Evolutionary conservation across 2,888 invertebrate genomes (phyloP), one percentile per base, ranked within the genome.

Genomic region (Andrena bucephala): DNA sequence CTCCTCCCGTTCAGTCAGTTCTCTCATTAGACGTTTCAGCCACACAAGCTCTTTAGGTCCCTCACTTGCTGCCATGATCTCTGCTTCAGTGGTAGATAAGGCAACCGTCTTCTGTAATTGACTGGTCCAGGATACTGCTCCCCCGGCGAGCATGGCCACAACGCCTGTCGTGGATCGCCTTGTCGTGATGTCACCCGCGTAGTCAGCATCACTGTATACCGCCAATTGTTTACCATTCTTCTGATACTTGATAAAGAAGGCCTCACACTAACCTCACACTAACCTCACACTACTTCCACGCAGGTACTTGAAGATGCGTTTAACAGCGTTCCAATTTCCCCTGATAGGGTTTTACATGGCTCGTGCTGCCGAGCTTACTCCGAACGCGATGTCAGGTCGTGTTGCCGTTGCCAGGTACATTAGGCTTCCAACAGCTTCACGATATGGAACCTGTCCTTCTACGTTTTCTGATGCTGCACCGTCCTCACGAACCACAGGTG

Each of bases 111-210:
- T 31, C 2, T 69, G 68, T 7, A 52, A 4, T 5, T 69, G 52
- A 42, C 68, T 69, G 4, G 31, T 52, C 68, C 36, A 69, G 5
- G 24, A 16, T 7, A 57, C 33, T 0, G 27, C 24, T 42, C 52
- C 54, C 24, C 33, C 8, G 3, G 16, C 54, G 20, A 16, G 31
- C 33, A 33, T 16, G 16, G 13, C 50, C 0, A 70, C 31, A 0
- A 70, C 20, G 10, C 60, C 70, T 29, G 70, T 42, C n/a, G 63
- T 72, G 1, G 72, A 72, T 52, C 27, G 24, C 13, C 52, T 42
- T 2, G 72, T 65, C n/a, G 52, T 54, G 16, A 54, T 65, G 16
- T 72, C 65, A 31, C 65, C 72, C 16, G 54, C 72, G 54, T 36
- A 57, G 52, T 72, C 72, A 1, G 72, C 65, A 29, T 72, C 72